Base-by-base conservation (phyloP, 2,797 vertebrate species). In the Lagocephalus sceleratus region DNA sequence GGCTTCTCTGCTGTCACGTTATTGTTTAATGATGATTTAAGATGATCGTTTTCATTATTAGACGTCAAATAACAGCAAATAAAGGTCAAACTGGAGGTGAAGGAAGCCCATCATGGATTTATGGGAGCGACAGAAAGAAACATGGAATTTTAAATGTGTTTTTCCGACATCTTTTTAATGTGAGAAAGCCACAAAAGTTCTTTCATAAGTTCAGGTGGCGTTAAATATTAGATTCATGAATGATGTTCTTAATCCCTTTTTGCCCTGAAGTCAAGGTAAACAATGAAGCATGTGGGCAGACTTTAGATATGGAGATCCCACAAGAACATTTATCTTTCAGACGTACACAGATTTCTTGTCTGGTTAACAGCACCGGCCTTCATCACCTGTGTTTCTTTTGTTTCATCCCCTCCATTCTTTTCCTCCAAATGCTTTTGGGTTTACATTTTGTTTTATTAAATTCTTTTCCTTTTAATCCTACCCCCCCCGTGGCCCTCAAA, bases 291-390 rank as follows among this genome's bases (percentile, higher is more conserved):
- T 25, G 20, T 10, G 4, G 16, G 20, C 10, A 47, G 16, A 54
- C n/a, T 42, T 51, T 16, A 47, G 20, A 59, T 44, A n/a, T 47
- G 6, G 45, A 12, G 57, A 46, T 38, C 8, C 23, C 20, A 10
- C 3, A 38, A 38, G 0, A 40, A 3, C 47, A 20, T 12, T 32
- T 55, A 12, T 41, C 8, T 22, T 9, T 12, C 10, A 20, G 66
- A 32, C 21, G 20, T 2, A 38, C 57, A 62, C 56, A 65, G 54
- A 51, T 79, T 54, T 23, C 57, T 53, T 41, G 25, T 57, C 54
- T 75, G 71, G 75, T 82, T 71, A 68, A 83, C 79, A n/a, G 73
- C 85, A 72, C 83, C 80, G 71, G 75, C 74, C 78, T 68, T 82
- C 87, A 86, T 88, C 81, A 65, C 79, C 79, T 79, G 46, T 69